These are phyloP conservation scores for Invenusta paracnida DNA, from an alignment of 2,888 invertebrate species.

Conservation along the genomic window DNA sequence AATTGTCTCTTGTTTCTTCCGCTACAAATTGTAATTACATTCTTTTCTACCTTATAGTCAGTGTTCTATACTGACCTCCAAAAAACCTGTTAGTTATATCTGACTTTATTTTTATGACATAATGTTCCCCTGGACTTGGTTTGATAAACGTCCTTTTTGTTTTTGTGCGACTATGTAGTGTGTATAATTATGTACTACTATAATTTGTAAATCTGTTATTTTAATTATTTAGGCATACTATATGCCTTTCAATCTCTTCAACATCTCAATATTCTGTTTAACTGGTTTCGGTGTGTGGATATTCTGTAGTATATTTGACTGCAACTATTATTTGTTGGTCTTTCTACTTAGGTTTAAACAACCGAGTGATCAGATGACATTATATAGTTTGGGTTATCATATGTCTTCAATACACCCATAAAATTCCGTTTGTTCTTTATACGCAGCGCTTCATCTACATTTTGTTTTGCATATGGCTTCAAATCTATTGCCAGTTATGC, in stretches of 20 bases:
- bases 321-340: neutral
- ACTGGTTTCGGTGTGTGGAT: neutral
- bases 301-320: no score
- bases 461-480: no score
- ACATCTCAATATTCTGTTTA: neutral
- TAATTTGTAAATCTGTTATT: neutral
- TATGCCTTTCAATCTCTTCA: no score
- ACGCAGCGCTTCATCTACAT: no score
- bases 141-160: neutral
- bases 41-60: neutral
- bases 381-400: no score
- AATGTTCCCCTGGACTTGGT: neutral
- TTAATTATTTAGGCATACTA: neutral
- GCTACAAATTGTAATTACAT: slow-evolving; percentile 2
- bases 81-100: neutral
- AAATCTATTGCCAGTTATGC: no score
- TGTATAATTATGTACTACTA: neutral
- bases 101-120: neutral
- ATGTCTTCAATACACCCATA: no score
- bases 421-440: no score
- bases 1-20: neutral
- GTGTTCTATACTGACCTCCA: neutral
- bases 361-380: neutral
- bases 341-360: neutral
- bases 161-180: no score